These are phyloP conservation scores for Pandemis cinnamomeana DNA, from an alignment of 2,888 invertebrate species.

Conservation along the genomic window DNA sequence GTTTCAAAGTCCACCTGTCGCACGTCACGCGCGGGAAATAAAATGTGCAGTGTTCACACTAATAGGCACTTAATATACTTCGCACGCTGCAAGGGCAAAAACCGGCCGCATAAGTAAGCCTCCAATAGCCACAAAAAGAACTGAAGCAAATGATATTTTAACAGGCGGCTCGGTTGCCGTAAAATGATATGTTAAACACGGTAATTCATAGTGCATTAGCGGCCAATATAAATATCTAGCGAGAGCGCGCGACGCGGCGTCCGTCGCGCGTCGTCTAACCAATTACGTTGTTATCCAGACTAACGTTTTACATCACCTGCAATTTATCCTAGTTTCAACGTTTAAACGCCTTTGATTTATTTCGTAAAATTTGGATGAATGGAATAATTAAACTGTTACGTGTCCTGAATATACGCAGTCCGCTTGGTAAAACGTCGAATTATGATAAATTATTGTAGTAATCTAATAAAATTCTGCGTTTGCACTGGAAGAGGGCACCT, in stretches of 20 bases:
- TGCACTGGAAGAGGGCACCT: slow-evolving; percentile 5
- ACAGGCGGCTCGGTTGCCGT: slow-evolving; percentile 55
- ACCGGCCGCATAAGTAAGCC: slow-evolving; percentile 23
- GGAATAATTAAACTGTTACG: slow-evolving; percentile 30
- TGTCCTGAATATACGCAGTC: slow-evolving; percentile 13
- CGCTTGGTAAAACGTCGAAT: background rate
- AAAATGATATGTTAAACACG: slow-evolving; percentile 58
- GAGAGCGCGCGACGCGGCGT: slow-evolving; percentile 33
- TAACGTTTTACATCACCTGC: slow-evolving; percentile 45
- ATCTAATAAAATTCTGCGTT: background rate
- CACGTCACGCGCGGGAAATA: slow-evolving; percentile 44
- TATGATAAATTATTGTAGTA: slow-evolving; percentile 6
- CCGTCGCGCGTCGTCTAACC: slow-evolving; percentile 42
- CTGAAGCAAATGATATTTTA: slow-evolving; percentile 60
- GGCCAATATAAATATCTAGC: slow-evolving; percentile 47
- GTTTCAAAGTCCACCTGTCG: slow-evolving; percentile 51
- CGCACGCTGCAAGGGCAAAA: slow-evolving; percentile 31
- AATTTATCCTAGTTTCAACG: slow-evolving; percentile 41
- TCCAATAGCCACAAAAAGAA: slow-evolving; percentile 56
- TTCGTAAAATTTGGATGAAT: slow-evolving; percentile 32
- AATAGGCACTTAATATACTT: slow-evolving; percentile 39
- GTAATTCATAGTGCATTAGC: slow-evolving; percentile 54
- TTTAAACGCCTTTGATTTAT: slow-evolving; percentile 39
- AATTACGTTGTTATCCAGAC: slow-evolving; percentile 49
- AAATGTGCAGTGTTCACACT: slow-evolving; percentile 35